Percentiles rank a stretch among this genome's conserved stretches.
These are phyloP conservation scores for Tinea trinotella DNA, from an alignment of 2,888 invertebrate species.

Conservation along the genomic window DNA sequence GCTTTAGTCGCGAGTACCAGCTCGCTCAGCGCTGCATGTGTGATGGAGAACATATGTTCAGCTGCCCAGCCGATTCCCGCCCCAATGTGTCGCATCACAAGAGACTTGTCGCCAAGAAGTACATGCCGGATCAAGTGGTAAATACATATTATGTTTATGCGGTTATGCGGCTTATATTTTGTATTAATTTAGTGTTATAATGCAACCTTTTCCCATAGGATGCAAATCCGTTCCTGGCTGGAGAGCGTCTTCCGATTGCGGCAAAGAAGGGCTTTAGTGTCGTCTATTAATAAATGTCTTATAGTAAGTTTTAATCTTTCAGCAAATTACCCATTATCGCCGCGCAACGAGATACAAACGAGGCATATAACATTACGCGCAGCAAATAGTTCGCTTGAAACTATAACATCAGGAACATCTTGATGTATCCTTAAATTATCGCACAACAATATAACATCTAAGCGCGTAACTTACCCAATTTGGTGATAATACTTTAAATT, in stretches of 20 bases:
- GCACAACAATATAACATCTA: too few relatives aligned
- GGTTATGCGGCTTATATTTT: too few relatives aligned
- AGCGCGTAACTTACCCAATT: too few relatives aligned
- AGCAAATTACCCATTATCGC: not conserved
- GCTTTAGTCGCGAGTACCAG: constrained; percentile 94
- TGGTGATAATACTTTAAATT: too few relatives aligned
- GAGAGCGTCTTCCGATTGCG: constrained; percentile 90
- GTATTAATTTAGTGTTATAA: too few relatives aligned
- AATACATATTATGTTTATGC: not conserved
- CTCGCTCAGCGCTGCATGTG: constrained; percentile 96
- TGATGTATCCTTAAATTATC: too few relatives aligned
- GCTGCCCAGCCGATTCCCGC: constrained; percentile 78
- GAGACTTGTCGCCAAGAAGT: constrained; percentile 84
- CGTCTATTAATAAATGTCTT: constrained; percentile 31
- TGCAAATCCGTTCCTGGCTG: constrained; percentile 85
- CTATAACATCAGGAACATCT: too few relatives aligned
- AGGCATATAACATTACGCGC: not conserved
- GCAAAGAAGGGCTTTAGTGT: constrained; percentile 93
- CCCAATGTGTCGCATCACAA: constrained; percentile 75
- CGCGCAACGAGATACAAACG: not conserved
- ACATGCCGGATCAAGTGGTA: constrained; percentile 56
- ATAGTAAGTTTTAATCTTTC: constrained; percentile 31
- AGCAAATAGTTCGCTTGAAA: too few relatives aligned
- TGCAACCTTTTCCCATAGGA: not conserved
- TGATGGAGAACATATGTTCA: constrained; percentile 97